Base-by-base conservation (phyloP, 2,797 vertebrate species). In the Bradypus variegatus region DNA sequence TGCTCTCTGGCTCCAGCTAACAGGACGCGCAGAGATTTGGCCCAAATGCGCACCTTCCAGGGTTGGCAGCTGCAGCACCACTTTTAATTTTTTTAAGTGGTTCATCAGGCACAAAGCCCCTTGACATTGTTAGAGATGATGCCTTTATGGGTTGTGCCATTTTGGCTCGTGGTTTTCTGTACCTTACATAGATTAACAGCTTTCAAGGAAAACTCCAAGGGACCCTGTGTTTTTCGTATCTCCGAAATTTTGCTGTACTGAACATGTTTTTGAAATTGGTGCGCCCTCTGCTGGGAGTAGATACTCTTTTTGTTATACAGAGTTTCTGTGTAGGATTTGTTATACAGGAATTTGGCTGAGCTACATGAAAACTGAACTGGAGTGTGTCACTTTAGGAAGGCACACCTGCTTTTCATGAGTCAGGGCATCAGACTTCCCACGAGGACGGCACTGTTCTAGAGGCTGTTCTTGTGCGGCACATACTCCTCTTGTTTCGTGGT, bases 281-380 rank as follows among this genome's bases (percentile, higher is more conserved):
- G 60, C 50, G 79, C 91, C 93, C 94, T 93, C 89, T 92, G 80
- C 93, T 90, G 94, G 94, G 38, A 2, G 6, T 1, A 48, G 58
- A 15, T 4, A 0, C 23, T n/a, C 60, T 76, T 73, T 45, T 48
- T 11, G 7, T 76, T 76, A 6, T 12, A 10, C 1, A 27, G 78
- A 55, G 76, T 8, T 45, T 4, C 55, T 9, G 58, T 27, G 3
- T 14, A 33, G 58, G 50, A 6, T 81, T 62, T 82, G 72, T 29
- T 25, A 0, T 29, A 23, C 8, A 38, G 64, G 69, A 41, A 73
- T 45, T 79, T 1, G 11, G 4, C 33, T 0, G 19, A 55, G 7
- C 36, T 38, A 1, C 4, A 0, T 0, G 21, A 45, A 48, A 31
- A 29, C 16, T 0, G 31, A 16, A 21, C 8, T 5, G 1, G 9